Evolutionary conservation across 2,888 invertebrate species (phyloP), one percentile per base, ranked within the genome.

Genomic region (Phengaris alcon): DNA sequence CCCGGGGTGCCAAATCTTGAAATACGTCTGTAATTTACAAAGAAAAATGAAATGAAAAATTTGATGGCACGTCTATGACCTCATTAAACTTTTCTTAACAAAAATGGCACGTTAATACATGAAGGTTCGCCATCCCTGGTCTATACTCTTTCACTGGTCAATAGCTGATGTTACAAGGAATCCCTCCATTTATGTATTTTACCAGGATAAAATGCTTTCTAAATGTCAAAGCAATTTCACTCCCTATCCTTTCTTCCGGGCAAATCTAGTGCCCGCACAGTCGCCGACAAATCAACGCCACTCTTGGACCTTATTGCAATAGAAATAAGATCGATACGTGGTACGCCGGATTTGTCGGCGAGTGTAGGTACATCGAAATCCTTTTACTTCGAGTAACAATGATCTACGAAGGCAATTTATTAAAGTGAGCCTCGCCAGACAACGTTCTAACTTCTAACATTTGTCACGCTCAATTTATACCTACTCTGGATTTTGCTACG

Each of bases 321-420:
- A 44, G 12, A 0, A 44, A 64, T 64, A 64, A 10, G 3, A 10
- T 10, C 35, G 59, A 64, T 15, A 22, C 4, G 48, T 15, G 15
- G 22, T 10, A 9, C 59, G 9, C 15, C 35, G 35, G 12, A 2
- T 64, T 6, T 6, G 35, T 64, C 9, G 64, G 5, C 13, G 12
- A 44, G 35, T 44, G 44, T 22, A 22, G 22, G 22, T 75, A 70
- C 48, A 69, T 8, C 46, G 57, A 64, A 52, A 70, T 54, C 48
- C 22, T 6, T 72, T 22, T 35, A 69, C 69, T 46, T 68, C 70
- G 44, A 68, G 68, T 69, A 69, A 13, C 15, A 74, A 74, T 68
- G 55, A 72, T 54, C 22, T 52, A 64, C 55, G 64, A 74, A 70
- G 57, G 68, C 69, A 69, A 69, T 69, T 48, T 69, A 48, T 69